phyloP scores from a whole-genome alignment of 2,888 invertebrate species.

The Cylindroiulus punctatus region DNA sequence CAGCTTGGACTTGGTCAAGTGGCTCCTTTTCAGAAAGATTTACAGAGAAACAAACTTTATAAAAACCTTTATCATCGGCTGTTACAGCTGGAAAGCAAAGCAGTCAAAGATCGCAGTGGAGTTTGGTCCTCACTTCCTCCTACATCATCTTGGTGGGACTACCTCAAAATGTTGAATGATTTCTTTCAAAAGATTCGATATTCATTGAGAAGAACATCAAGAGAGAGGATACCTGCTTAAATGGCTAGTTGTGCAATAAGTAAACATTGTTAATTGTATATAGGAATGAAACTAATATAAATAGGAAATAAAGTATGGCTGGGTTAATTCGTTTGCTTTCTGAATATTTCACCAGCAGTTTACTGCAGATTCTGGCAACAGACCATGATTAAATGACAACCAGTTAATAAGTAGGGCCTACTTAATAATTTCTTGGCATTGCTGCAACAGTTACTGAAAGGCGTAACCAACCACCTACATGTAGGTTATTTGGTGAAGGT shows the following conservation, averaged over 20 bases:
- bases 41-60: constrained; percentile 48
- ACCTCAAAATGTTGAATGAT: constrained; percentile 15
- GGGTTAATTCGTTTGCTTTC: not conserved
- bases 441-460: no score
- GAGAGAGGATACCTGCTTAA: not conserved
- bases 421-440: no score
- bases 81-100: constrained; percentile 46
- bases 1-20: constrained; percentile 54
- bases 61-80: constrained; percentile 32
- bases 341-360: not conserved
- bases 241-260: not conserved
- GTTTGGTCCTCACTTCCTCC: constrained; percentile 49
- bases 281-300: not conserved
- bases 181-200: not conserved
- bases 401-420: no score
- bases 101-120: constrained; percentile 43
- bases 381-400: no score
- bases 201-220: constrained; percentile 22
- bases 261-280: constrained; percentile 25
- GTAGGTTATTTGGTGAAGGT: no score
- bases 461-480: no score
- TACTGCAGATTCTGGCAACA: not conserved
- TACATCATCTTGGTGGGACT: constrained; percentile 7
- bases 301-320: not conserved
- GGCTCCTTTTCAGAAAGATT: constrained; percentile 6